These are phyloP conservation scores for Corydoras maculifer DNA, from an alignment of 2,113 vertebrate genomes.

Conservation along the genomic window DNA sequence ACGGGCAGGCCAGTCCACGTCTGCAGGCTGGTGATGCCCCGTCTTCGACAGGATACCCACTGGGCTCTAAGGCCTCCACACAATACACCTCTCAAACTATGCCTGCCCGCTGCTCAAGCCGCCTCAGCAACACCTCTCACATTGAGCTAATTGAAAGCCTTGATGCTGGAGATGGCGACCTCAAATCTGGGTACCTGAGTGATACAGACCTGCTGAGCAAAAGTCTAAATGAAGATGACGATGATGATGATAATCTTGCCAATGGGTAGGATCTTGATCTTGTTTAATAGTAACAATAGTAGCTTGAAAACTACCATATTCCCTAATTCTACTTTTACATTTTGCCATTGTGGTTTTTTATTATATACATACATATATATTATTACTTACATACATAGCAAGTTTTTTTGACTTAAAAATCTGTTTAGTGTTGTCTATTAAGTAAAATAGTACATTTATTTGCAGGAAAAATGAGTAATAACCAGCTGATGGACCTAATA, in stretches of 20 bases:
- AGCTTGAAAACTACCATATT: background rate
- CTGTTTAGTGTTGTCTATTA: no score
- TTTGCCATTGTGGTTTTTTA: no score
- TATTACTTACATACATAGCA: no score
- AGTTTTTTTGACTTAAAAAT: no score
- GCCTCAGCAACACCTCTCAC: constrained; percentile 84
- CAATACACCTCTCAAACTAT: constrained; percentile 90
- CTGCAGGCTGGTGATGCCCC: constrained; percentile 92
- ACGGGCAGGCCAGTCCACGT: constrained; percentile 90
- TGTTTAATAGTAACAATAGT: background rate
- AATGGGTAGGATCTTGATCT: constrained; percentile 72
- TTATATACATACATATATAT: no score
- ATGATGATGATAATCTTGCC: constrained; percentile 89
- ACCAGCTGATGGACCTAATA: no score
- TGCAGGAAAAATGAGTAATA: no score
- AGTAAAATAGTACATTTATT: no score
- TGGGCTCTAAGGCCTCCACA: constrained; percentile 59
- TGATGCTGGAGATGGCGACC: constrained; percentile 73
- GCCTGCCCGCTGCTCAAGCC: constrained; percentile 87
- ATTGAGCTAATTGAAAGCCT: constrained; percentile 84
- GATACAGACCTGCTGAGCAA: constrained; percentile 89
- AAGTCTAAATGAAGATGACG: constrained; percentile 69
- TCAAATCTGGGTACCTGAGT: constrained; percentile 94
- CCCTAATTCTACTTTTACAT: no score
- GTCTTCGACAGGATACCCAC: constrained; percentile 73